Conservation (phyloP, 2,113 vertebrate species). For the Melanerpes formicivorus region DNA sequence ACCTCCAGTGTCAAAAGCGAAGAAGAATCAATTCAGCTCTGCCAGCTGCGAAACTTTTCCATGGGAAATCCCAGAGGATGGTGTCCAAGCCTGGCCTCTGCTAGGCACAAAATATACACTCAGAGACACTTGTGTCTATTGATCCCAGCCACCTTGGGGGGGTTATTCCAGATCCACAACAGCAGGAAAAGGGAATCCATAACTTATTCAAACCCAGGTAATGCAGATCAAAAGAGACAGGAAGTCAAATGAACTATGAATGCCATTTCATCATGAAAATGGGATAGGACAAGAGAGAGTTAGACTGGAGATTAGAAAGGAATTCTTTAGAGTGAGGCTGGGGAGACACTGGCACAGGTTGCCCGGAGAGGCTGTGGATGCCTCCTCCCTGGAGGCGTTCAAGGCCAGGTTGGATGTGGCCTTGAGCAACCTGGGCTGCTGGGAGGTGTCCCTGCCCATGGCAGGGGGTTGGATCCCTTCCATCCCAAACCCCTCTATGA, state of each 20-base stretch:
- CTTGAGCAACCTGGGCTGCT: too few species aligned
- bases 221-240: background rate
- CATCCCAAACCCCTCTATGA: too few species aligned
- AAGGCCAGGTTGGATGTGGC: too few species aligned
- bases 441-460: too few species aligned
- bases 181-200: background rate
- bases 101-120: background rate
- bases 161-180: background rate
- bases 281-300: too few species aligned
- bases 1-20: conserved; percentile 62
- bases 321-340: too few species aligned
- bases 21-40: conserved; percentile 53
- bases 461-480: too few species aligned
- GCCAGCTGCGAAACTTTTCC: conserved; percentile 14
- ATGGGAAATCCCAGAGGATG: background rate
- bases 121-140: background rate
- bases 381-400: too few species aligned
- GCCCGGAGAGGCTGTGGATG: too few species aligned
- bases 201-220: background rate
- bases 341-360: too few species aligned
- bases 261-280: background rate
- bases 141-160: background rate
- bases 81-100: background rate
- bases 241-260: background rate
- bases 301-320: too few species aligned